Evolutionary conservation across 2,113 vertebrate genomes (phyloP), one percentile per base, ranked within the genome.

Genomic region (Tauraco erythrolophus): DNA sequence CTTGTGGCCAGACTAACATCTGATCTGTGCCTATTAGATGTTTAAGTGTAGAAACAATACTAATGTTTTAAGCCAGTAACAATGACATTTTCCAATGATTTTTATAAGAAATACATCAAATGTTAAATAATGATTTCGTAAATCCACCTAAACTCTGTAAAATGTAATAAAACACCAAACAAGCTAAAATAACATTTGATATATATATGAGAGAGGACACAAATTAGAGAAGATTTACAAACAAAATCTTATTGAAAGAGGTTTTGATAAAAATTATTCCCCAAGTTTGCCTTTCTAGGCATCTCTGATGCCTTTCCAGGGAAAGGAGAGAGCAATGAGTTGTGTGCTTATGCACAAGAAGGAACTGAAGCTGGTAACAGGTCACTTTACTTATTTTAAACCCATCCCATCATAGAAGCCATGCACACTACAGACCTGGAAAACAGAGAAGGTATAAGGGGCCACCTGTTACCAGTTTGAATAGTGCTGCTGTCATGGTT

Each of bases 341-440:
- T 69, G 35, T 3, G 1, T 23, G n/a, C 10, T 70, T 50, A 14
- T 33, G 41, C 18, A 15, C 21, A 57, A 50, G 14, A n/a, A 69
- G 37, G 28, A 70, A 43, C 13, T 64, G 21, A 71, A 31, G 41
- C 4, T n/a, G 28, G 0, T 4, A 62, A 43, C 41, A 66, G 14
- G 31, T 16, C n/a, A 45, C n/a, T 86, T 43, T 48, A 43, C 27
- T 56, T 31, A 11, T 33, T 18, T 61, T 51, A 43, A 89, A 45
- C 39, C 46, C 57, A 41, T 12, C 27, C 69, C 74, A 61, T 3
- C 57, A 14, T n/a, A 41, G 51, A 62, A 82, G n/a, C 51, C 37
- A 19, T 0, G 14, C 24, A 37, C 1, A 3, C 7, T 14, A 39
- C 37, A 43, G 43, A 43, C 14, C 9, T 6, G 9, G 61, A 31